Percentiles rank a stretch among this genome's conserved stretches.
phyloP scores from a whole-genome alignment of 53 echinoderm and acorn worm genomes.

The Apostichopus leukothele region DNA sequence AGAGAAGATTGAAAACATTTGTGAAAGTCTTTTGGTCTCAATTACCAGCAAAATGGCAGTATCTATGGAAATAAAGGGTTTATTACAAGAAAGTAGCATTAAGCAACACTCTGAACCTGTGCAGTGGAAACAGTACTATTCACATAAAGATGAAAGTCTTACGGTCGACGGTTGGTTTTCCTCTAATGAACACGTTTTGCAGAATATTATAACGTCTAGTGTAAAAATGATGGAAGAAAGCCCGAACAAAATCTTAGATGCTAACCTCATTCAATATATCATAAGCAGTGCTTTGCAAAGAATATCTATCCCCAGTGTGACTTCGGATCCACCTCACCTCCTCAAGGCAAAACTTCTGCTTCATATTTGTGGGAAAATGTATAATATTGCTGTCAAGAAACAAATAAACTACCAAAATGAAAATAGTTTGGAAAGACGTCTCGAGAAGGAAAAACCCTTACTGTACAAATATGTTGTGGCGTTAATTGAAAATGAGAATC shows the following conservation, averaged over 20 bases:
- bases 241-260: background rate
- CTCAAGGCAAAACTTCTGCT: background rate
- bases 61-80: background rate
- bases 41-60: background rate
- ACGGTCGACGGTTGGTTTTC: background rate
- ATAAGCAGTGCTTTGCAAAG: background rate
- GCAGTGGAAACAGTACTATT: background rate
- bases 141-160: background rate
- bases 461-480: background rate
- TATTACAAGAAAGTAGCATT: background rate
- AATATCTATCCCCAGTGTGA: background rate
- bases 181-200: background rate
- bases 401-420: background rate
- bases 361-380: conserved; percentile 1
- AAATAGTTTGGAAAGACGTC: background rate
- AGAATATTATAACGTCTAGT: background rate
- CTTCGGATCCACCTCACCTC: background rate
- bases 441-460: background rate
- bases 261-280: conserved; percentile 13
- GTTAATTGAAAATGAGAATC: background rate
- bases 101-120: background rate
- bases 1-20: background rate
- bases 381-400: background rate
- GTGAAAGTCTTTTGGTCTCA: background rate
- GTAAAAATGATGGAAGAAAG: background rate